Evolutionary conservation across 2,113 vertebrate genomes (phyloP).

Genomic region (human): GRCh38 chr3:171134501-171135000

Average conservation of each 20-base stretch:
- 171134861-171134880: neutral
- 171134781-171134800: neutral
- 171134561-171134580: no score
- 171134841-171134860: neutral
- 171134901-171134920: neutral
- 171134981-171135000: neutral
- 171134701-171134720: neutral
- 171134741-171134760: neutral
- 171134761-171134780: neutral
- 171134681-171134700: neutral
- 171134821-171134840: neutral
- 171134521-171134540: no score
- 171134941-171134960: neutral
- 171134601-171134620: neutral
- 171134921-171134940: neutral
- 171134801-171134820: neutral
- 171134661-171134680: neutral
- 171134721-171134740: neutral
- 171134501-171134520: no score
- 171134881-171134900: neutral
- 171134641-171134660: neutral
- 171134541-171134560: no score
- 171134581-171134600: neutral
- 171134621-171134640: neutral
- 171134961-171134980: neutral